Conservation (phyloP, 2,888 invertebrate species). For the Drosophila prolongata region DNA sequence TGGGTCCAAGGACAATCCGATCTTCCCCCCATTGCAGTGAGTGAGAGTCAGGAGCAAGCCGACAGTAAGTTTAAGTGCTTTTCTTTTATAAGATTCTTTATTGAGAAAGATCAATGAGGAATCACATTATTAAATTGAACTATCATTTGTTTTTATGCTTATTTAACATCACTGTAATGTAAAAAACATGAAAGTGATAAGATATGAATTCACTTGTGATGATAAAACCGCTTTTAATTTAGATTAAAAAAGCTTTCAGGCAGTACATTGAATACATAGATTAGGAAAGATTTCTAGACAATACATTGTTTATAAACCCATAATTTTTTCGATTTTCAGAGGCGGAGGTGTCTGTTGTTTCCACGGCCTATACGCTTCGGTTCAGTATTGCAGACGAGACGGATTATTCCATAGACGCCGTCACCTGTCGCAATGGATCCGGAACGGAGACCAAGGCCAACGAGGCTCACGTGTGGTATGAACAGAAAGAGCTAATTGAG, state of each 20-base stretch:
- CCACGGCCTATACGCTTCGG: constrained; percentile 56
- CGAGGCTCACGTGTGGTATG: constrained; percentile 69
- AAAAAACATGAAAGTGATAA: no score
- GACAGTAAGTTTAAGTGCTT: constrained; percentile 47
- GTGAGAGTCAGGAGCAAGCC: constrained; percentile 35
- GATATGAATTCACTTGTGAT: no score
- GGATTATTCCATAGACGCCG: constrained; percentile 62
- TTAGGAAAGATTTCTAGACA: no score
- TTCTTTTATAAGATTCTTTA: background rate
- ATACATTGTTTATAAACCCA: no score
- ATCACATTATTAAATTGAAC: no score
- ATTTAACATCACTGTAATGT: no score
- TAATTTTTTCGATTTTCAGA: constrained; percentile 21
- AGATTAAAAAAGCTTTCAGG: no score
- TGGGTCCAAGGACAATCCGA: constrained; percentile 38
- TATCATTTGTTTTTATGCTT: no score
- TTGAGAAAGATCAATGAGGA: no score
- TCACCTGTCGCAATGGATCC: constrained; percentile 63
- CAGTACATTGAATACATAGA: no score
- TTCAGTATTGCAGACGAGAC: constrained; percentile 61
- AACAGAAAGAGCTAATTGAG: no score
- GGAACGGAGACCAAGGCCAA: constrained; percentile 45
- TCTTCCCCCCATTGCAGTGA: constrained; percentile 1
- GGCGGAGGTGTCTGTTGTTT: constrained; percentile 54
- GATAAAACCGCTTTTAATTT: no score